Conservation (phyloP, 1,140 invertebrate genomes). For the Meloidogyne floridensis region DNA sequence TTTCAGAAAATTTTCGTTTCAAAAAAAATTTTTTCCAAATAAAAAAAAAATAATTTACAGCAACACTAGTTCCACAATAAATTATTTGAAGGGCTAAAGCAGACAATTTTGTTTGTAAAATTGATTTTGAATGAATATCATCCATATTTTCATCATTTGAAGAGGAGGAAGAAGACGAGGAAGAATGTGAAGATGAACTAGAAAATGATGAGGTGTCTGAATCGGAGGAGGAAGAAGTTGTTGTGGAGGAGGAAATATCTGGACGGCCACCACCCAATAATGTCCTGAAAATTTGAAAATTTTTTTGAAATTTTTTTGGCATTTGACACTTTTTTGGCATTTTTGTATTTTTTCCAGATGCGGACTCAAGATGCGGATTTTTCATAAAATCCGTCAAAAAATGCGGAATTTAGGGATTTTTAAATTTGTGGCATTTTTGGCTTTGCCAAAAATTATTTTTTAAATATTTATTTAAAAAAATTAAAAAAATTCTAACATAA, state of each 20-base stretch:
- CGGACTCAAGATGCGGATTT: too few species aligned
- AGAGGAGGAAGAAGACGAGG: constrained; percentile 14
- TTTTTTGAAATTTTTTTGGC: background rate
- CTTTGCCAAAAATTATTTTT: too few species aligned
- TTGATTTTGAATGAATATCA: constrained; percentile 62
- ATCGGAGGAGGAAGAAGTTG: constrained; percentile 10
- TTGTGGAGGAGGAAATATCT: background rate
- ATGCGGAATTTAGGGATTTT: background rate
- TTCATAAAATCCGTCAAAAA: too few species aligned
- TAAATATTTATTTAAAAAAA: too few species aligned
- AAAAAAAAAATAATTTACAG: constrained; percentile 5
- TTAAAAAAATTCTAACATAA: constrained; percentile 47
- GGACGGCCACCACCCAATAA: constrained; percentile 32
- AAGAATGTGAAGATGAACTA: constrained; percentile 19
- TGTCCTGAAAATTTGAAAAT: constrained; percentile 15
- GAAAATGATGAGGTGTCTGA: constrained; percentile 44
- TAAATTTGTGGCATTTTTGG: too few species aligned
- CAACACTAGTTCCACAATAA: constrained; percentile 54
- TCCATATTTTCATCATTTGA: constrained; percentile 39
- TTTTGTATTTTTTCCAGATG: too few species aligned
- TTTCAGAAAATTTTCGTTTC: too few species aligned
- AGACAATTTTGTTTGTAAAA: constrained; percentile 65
- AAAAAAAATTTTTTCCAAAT: constrained; percentile 13
- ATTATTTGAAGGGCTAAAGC: constrained; percentile 65
- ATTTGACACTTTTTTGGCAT: too few species aligned